Percentiles rank a stretch among this genome's conserved stretches.
These are phyloP conservation scores for Drosophila baimaii DNA, from an alignment of 1,140 invertebrate genomes.

Conservation along the genomic window DNA sequence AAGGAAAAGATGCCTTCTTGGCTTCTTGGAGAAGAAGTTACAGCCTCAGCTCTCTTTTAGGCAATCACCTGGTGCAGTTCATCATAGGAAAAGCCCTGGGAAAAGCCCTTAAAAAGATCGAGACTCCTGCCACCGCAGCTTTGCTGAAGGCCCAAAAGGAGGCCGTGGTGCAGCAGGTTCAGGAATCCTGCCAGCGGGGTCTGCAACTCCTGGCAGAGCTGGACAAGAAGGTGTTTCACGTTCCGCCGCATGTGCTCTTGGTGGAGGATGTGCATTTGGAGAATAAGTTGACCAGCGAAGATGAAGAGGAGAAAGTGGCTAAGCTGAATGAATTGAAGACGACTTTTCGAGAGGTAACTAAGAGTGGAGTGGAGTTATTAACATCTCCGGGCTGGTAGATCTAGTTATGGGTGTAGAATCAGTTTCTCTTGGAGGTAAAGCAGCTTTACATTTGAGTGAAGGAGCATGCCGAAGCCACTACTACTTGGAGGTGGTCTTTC, in stretches of 20 bases:
- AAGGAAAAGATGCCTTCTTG: slow-evolving; percentile 7
- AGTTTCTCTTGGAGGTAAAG: too few species aligned
- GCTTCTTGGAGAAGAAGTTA: neutral
- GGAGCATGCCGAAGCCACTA: too few species aligned
- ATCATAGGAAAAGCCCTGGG: slow-evolving; percentile 45
- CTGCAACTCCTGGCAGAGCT: slow-evolving; percentile 35
- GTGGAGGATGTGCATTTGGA: slow-evolving; percentile 55
- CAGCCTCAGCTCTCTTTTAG: slow-evolving; percentile 10
- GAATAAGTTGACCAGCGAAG: slow-evolving; percentile 4
- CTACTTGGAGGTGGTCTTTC: too few species aligned
- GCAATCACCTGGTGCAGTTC: slow-evolving; percentile 44
- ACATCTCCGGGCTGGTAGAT: too few species aligned
- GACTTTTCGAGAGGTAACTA: slow-evolving; percentile 56
- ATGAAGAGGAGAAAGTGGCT: slow-evolving; percentile 50
- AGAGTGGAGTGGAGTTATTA: too few species aligned
- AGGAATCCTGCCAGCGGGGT: slow-evolving; percentile 23
- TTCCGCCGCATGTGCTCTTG: slow-evolving; percentile 67
- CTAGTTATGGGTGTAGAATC: too few species aligned
- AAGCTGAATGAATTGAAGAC: slow-evolving; percentile 47
- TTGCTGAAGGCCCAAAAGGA: slow-evolving; percentile 38
- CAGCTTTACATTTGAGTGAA: too few species aligned
- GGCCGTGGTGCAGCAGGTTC: slow-evolving; percentile 32
- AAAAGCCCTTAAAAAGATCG: slow-evolving; percentile 55
- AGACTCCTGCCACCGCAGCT: slow-evolving; percentile 41
- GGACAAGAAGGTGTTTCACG: slow-evolving; percentile 54